Evolutionary conservation across 2,797 vertebrate genomes (phyloP).

Genomic region (Mionectes olivaceus): DNA sequence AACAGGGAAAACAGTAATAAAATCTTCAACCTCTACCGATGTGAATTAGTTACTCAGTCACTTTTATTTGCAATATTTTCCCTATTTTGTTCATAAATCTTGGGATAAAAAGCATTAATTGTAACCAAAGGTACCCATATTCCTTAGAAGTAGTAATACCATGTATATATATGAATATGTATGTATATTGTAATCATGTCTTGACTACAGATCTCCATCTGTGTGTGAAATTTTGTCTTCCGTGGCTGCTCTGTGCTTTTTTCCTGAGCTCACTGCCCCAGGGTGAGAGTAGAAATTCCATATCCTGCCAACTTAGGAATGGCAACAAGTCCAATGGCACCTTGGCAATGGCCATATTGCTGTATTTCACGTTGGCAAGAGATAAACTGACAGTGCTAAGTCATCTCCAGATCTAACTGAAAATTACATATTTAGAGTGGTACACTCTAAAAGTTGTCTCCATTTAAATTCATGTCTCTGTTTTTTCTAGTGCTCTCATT

Average conservation of each 20-base stretch:
- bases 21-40: not conserved
- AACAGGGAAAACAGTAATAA: not conserved
- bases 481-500: not conserved
- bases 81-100: not conserved
- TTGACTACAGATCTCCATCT: not conserved
- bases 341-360: not conserved
- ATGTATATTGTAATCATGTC: fast-evolving
- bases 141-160: not conserved
- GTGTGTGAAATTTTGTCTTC: not conserved
- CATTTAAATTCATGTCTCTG: not conserved
- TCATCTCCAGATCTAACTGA: not conserved
- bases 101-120: not conserved
- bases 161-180: not conserved
- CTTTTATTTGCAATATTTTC: not conserved
- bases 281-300: not conserved
- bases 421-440: not conserved
- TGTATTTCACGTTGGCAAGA: not conserved
- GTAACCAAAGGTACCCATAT: not conserved
- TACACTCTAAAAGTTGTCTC: not conserved
- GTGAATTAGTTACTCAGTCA: not conserved
- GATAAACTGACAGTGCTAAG: not conserved
- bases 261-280: not conserved
- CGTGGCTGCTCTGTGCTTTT: not conserved
- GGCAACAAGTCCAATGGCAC: not conserved
- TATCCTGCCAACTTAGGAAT: not conserved